Evolutionary conservation across 2,113 vertebrate species (phyloP).

Genomic region (Echinops telfairi): DNA sequence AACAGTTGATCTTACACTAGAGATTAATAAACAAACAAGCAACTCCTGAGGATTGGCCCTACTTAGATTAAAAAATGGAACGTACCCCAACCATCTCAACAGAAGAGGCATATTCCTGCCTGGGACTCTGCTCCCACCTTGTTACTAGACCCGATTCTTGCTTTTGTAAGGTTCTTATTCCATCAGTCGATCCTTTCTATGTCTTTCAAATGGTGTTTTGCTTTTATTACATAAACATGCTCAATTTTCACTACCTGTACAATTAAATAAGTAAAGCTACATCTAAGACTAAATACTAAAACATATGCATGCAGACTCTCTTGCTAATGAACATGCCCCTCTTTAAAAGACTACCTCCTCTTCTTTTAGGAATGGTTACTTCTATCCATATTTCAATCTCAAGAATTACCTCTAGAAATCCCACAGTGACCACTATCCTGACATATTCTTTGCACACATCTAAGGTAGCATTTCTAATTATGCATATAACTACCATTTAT

Average conservation of each 20-base stretch:
- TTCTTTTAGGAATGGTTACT: not conserved
- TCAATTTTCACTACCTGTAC: constrained; percentile 25
- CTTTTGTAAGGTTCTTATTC: not conserved
- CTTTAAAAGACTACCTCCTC: not conserved
- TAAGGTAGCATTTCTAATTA: not conserved
- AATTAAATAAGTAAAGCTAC: not conserved
- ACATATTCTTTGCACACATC: rapidly evolving
- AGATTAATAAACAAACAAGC: not conserved
- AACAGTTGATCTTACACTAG: not conserved
- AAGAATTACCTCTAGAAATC: not conserved
- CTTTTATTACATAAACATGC: not conserved
- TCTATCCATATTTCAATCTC: not conserved
- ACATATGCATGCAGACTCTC: not conserved
- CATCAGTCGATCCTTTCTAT: not conserved
- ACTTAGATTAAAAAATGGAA: not conserved
- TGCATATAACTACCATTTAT: no score
- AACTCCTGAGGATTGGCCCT: not conserved
- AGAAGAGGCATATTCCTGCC: not conserved
- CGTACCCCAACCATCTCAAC: not conserved
- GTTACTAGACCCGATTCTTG: not conserved
- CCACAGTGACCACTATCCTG: not conserved
- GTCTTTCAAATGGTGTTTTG: not conserved
- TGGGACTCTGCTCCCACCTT: not conserved
- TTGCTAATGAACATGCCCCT: not conserved
- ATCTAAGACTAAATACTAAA: not conserved